Base-by-base conservation (phyloP, 1,140 invertebrate species). In the Laupala kohalensis region DNA sequence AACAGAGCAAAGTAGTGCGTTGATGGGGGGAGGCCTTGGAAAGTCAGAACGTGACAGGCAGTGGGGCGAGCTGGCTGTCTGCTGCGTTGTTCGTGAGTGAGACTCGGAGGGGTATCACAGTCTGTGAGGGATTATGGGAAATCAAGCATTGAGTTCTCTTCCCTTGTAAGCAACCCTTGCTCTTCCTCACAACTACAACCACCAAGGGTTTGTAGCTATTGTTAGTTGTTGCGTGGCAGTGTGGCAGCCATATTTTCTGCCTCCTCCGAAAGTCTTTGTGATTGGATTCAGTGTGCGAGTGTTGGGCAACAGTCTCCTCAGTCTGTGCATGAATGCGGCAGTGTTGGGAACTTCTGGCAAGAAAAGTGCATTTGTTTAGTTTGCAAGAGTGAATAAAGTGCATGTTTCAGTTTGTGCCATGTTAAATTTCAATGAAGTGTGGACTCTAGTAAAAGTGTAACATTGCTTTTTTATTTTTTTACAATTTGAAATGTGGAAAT, bases 181-280 rank as follows among this genome's bases (percentile, higher is more conserved):
- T 72, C 37, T 53, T 53, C 9, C 37, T 53, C 19, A 9, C 9
- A 2, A 19, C 37, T 53, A 13, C 37, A 53, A 9, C n/a, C n/a
- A n/a, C n/a, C n/a, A n/a, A 30, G 25, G 23, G 23, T 19, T 62
- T 69, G 69, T 15, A 24, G 69, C 29, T 29, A 53, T 69, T 69
- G 69, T 69, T 62, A 23, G 69, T 69, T 53, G 1, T 19, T 68
- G 25, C 66, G 71, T 71, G 71, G 64, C 71, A 23, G 65, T 28
- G 37, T 70, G 72, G 68, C 72, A 62, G 72, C 72, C 72, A 73
- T 71, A 71, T 71, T 71, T 63, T 28, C 53, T 70, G 37, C 69
- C 69, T 70, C 63, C 69, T 70, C 69, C 30, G 27, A 27, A 29
- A 68, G 67, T 29, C 28, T 70, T 70, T 27, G 28, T 27, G 37